phyloP scores from a whole-genome alignment of 1,140 invertebrate species.

The Wasmannia auropunctata region DNA sequence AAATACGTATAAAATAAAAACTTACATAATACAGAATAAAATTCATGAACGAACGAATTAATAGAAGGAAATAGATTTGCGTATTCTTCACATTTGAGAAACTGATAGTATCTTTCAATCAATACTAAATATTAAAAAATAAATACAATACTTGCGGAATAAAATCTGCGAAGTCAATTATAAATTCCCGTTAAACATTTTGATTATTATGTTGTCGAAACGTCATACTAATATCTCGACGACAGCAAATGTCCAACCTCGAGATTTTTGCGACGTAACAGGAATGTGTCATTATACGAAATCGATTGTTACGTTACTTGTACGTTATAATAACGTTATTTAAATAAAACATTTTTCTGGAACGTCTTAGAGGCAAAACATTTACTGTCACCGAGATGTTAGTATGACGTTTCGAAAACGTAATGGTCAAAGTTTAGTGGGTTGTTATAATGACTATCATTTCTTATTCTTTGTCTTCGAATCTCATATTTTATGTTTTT shows the following conservation, averaged over 20 bases:
- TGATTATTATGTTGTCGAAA: too few species aligned
- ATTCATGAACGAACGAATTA: neutral
- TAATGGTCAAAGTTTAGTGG: too few species aligned
- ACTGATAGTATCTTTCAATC: neutral
- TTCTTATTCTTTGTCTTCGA: neutral
- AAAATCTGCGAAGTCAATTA: neutral
- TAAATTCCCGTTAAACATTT: neutral
- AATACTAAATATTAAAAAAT: neutral
- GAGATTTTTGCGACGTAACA: too few species aligned
- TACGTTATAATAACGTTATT: too few species aligned
- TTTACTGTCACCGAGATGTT: too few species aligned
- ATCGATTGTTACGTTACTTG: too few species aligned
- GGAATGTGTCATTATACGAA: too few species aligned
- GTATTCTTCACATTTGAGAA: neutral
- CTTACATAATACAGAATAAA: neutral
- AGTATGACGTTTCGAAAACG: too few species aligned
- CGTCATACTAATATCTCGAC: too few species aligned
- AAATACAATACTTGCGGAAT: neutral
- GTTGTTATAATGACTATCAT: neutral
- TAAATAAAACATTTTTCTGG: too few species aligned
- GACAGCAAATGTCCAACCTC: neutral
- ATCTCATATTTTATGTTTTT: neutral
- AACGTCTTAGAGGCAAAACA: too few species aligned
- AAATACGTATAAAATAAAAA: slow-evolving; percentile 9
- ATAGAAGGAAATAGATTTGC: neutral